Base-by-base conservation (phyloP, 2,888 invertebrate genomes). In the Yponomeuta evonymella region DNA sequence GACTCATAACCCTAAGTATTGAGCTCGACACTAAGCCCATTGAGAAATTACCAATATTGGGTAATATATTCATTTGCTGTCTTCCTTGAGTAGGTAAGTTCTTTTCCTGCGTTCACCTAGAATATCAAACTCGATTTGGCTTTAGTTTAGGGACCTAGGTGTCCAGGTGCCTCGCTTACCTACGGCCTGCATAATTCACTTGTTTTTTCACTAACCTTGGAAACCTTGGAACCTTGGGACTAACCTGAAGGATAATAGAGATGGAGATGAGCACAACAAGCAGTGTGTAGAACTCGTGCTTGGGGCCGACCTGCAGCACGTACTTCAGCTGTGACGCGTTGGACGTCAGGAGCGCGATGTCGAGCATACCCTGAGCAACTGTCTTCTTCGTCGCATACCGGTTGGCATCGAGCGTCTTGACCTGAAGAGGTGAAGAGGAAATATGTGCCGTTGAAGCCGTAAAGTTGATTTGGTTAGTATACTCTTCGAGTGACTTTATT, bases 311-410 rank as follows among this genome's bases (percentile, higher is more conserved):
- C 93, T 96, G 96, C 0, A 97, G 93, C 48, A 97, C 95, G 79
- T 97, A 97, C 84, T 97, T 97, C 62, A 97, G 89, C 83, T 97
- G 97, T 0, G 97, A 96, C 4, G 97, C 97, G 82, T 97, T 97
- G 0, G 97, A 97, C 1, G 97, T 97, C 70, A 97, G 91, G 74
- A 97, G 88, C 0, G 97, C 97, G 72, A 97, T 96, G 84, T 97
- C 97, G 77, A 97, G 93, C 95, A 97, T 96, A 5, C 97, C 97
- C 92, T 97, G 97, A 0, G 97, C 97, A 72, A 97, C 97, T 0
- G 97, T 97, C 88, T 98, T 98, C 87, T 97, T 98, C 11, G 97
- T 97, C 33, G 97, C 97, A 94, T 97, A 98, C 75, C 96, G 94
- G 87, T 97, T 98, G 4, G 96, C 96, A 81, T 97, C 96, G 84